Conservation (phyloP, 2,888 invertebrate genomes). For the Isoperla grammatica region DNA sequence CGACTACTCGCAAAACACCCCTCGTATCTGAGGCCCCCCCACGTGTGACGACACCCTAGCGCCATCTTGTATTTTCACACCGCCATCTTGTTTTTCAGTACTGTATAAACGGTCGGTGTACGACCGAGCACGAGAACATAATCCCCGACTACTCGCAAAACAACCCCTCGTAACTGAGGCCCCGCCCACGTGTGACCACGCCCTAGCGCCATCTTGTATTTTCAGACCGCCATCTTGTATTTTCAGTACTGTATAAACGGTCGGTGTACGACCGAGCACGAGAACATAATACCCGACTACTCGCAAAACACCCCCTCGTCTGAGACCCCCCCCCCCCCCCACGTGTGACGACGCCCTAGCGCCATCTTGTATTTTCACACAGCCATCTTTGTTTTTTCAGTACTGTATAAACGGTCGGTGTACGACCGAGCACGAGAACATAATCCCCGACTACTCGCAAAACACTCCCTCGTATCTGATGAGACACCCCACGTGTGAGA, state of each 20-base stretch:
- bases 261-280: slow-evolving; percentile 83
- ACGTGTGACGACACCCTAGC: no score
- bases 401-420: slow-evolving; percentile 90
- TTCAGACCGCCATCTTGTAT: no score
- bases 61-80: no score
- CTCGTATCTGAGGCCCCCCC: slow-evolving; percentile 68
- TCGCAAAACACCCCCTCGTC: slow-evolving; percentile 82
- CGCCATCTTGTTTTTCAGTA: slow-evolving; percentile 68
- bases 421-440: slow-evolving; percentile 86
- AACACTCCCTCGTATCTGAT: slow-evolving; percentile 74
- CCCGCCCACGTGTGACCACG: no score
- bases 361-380: no score
- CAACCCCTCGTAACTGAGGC: slow-evolving; percentile 71
- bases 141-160: slow-evolving; percentile 91
- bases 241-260: slow-evolving; percentile 87
- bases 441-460: slow-evolving; percentile 89
- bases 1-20: slow-evolving; percentile 84
- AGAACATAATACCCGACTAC: slow-evolving; percentile 90
- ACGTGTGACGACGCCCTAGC: slow-evolving; percentile 35
- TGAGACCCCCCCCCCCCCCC: no score
- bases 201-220: no score
- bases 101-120: slow-evolving; percentile 87
- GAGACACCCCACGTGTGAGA: no score
- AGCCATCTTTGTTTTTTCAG: no score
- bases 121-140: slow-evolving; percentile 85